These are phyloP conservation scores for Panagrolaimus sp. DNA, from an alignment of 1,140 invertebrate genomes.

Conservation along the genomic window DNA sequence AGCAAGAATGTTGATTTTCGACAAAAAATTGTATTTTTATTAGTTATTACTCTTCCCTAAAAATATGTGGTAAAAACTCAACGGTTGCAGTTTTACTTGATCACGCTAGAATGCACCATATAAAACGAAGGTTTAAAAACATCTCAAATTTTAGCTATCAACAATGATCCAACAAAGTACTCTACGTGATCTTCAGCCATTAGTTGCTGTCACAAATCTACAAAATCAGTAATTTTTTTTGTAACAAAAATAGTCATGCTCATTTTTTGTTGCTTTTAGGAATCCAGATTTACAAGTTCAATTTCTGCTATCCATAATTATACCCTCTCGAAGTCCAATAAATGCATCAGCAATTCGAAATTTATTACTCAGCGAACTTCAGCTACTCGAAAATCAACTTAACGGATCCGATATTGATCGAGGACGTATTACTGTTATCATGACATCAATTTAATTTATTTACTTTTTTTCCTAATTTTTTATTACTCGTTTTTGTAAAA, in stretches of 20 bases:
- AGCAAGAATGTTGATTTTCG: too few relatives aligned
- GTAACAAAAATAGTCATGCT: neutral
- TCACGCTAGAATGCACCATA: too few relatives aligned
- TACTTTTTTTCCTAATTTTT: too few relatives aligned
- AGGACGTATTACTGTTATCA: neutral
- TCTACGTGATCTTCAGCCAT: neutral
- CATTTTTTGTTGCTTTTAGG: neutral
- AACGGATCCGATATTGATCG: constrained; percentile 1
- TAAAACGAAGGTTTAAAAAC: too few relatives aligned
- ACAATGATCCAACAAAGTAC: neutral
- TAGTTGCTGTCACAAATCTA: neutral
- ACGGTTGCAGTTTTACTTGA: too few relatives aligned
- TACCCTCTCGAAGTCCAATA: constrained; percentile 7
- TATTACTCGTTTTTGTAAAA: too few relatives aligned
- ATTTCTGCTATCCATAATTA: neutral
- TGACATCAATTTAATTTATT: neutral
- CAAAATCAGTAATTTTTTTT: neutral
- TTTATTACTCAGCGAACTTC: constrained; percentile 10
- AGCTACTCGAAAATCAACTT: neutral
- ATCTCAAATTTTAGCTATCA: neutral
- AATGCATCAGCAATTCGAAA: neutral
- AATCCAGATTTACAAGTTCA: constrained; percentile 1
- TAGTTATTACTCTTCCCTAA: too few relatives aligned
- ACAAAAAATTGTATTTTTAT: too few relatives aligned
- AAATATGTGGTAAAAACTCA: too few relatives aligned